Base-by-base conservation (phyloP, 2,797 vertebrate genomes). In the Ptychadena robeensis region DNA sequence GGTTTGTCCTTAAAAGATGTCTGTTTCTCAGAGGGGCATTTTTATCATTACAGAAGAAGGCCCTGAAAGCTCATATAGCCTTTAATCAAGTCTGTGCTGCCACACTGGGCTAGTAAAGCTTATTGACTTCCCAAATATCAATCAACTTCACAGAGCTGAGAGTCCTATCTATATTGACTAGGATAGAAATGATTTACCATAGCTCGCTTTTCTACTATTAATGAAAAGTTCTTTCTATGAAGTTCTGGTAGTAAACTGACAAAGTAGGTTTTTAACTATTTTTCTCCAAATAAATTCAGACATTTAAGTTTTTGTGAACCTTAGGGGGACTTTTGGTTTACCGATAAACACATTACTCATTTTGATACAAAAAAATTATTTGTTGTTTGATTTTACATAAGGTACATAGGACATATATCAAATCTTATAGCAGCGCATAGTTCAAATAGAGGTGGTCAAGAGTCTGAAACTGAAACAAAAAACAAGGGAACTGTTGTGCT, bases 41-140 rank as follows among this genome's bases (percentile, higher is more conserved):
- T 63, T 38, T 14, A 44, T 30, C 2, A 82, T 74, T 77, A 70
- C 37, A 53, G 77, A 87, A 82, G 82, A 70, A 81, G 75, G 74
- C 30, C 57, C 63, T 35, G 48, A 81, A 89, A 86, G 30, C 18
- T n/a, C 15, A 35, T 34, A 74, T 61, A 66, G 37, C 3, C 76
- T 88, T 86, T 82, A 81, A 88, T 77, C 0, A 81, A 85, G 44
- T 57, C 72, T 85, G 77, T n/a, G 65, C 72, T 73, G 6, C 12
- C 57, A 86, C 61, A 81, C 53, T n/a, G 67, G 70, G 9, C 34
- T 67, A 73, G 15, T 64, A 44, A 2, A 64, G 10, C 76, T 87
- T 40, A 81, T 10, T 61, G 84, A 6, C 15, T 87, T 63, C 57
- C 83, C 78, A 86, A 53, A 63, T 15, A 11, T 37, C 65, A 66